Evolutionary conservation across 1,140 invertebrate genomes (phyloP).

Genomic region (Cardiocondyla obscurior): DNA sequence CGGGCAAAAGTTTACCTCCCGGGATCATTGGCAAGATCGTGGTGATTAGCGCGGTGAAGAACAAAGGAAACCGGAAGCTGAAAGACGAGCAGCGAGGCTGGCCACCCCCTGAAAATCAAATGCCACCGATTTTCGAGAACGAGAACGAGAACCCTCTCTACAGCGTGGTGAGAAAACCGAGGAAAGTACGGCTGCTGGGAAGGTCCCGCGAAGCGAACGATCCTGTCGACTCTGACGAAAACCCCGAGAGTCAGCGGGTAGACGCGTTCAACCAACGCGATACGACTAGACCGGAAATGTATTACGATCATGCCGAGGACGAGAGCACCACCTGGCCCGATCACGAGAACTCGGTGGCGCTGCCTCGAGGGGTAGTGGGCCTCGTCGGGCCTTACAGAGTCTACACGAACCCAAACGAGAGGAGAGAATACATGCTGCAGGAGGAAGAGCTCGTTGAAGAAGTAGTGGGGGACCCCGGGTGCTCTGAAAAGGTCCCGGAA

Average conservation of each 20-base stretch:
- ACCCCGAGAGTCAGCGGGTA: conserved; percentile 16
- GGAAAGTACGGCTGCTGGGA: conserved; percentile 42
- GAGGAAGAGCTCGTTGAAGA: conserved; percentile 78
- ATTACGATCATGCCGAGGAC: conserved; percentile 3
- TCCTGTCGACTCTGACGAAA: conserved; percentile 17
- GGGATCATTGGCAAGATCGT: conserved; percentile 51
- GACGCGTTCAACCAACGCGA: conserved; percentile 57
- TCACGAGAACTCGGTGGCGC: conserved; percentile 40
- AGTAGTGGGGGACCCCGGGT: conserved; percentile 63
- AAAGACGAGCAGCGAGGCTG: background rate
- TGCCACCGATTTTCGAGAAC: background rate
- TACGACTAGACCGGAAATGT: conserved; percentile 38
- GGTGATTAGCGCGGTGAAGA: conserved; percentile 57
- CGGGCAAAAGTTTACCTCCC: background rate
- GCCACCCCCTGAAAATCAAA: background rate
- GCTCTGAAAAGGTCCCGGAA: conserved; percentile 49
- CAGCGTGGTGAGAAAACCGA: conserved; percentile 75
- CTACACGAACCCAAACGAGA: conserved; percentile 69
- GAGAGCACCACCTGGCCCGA: conserved; percentile 27
- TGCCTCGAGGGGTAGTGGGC: conserved; percentile 75
- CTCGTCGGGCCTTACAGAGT: conserved; percentile 75
- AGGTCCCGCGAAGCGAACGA: background rate
- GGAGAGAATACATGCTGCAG: conserved; percentile 73
- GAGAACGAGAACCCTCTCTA: conserved; percentile 71
- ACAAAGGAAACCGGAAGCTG: background rate